Base-by-base conservation (phyloP, 1,140 invertebrate genomes). In the Streblospio benedicti region DNA sequence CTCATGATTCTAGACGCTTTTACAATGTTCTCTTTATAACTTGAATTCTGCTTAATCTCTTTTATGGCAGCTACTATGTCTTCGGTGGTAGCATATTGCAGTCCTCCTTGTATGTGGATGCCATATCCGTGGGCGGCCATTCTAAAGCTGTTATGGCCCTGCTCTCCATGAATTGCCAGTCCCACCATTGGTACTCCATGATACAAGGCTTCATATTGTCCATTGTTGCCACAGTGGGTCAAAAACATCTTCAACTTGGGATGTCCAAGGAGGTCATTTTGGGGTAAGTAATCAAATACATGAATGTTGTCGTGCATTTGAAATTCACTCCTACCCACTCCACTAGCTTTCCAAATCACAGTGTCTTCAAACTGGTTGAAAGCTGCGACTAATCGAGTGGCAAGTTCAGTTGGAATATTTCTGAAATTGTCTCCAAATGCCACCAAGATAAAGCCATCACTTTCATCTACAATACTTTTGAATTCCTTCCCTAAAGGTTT, bases 221-320 rank as follows among this genome's bases (percentile, higher is more conserved):
- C 84, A 68, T 87, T 81, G 33, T 88, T 81, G 0, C 87, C 88
- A 25, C 83, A 85, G 65, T 91, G 88, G 0, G 85, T 84, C 59
- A 89, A 81, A 60, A 89, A 89, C 0, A 81, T 82, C 31, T 83
- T 63, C 23, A 61, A 64, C 18, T 69, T 67, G 5, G 64, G 63
- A 57, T 70, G 67, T 82, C 82, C 87, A 33, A 90, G 77, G 31
- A 91, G 80, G 70, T 90, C 87, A 69, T 89, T 87, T 71, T 91
- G 88, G 0, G 88, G 88, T 63, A 89, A 76, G 88, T 88, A 91
- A 44, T 84, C 82, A 0, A 82, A 83, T 0, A 87, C 76, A 69
- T 83, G 84, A 0, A 90, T 84, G 71, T 89, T 90, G 0, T 81
- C 69, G 1, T 87, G 85, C 75, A 76, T 61, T 72, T 59, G 31